Evolutionary conservation across 2,888 invertebrate species (phyloP), one percentile per base, ranked within the genome.

Genomic region (Alcis repandata): DNA sequence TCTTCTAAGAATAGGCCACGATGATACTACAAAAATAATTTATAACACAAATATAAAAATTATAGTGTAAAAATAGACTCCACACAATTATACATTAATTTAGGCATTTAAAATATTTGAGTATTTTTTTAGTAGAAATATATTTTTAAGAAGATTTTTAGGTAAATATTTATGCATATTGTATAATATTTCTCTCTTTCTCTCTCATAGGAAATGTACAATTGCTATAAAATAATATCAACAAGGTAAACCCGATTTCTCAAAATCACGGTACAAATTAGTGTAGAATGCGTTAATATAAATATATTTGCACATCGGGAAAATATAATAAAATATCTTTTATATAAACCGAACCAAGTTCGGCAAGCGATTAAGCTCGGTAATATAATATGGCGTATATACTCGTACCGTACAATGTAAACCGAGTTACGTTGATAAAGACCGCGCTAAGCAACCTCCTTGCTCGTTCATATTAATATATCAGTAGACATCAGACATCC

Each of bases 191-290:
- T 65, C 65, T 65, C 65, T 63, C 63, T 81, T 83, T 90, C 88
- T 91, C 91, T 91, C 91, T 91, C 91, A 88, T 89, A 84, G 83
- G 80, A 86, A 88, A 86, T 87, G 80, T 89, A 90, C 85, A 86
- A 82, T 81, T 80, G 82, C 75, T 74, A 76, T 69, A 69, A 69
- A 61, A 53, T 63, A 60, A 67, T 63, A 63, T 57, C 46, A 67
- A 62, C 48, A 56, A 32, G 48, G 59, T 49, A 56, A 36, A 64
- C n/a, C 33, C 27, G 41, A 49, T 64, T 62, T 69, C 68, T 69
- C 60, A 66, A 69, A 72, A 67, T 59, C 13, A 63, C 17, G 22
- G 48, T 51, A 45, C 53, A 64, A 59, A 51, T 49, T 59, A 59
- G 54, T 43, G 27, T 59, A 64, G 52, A 53, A 13, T 58, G 49